Base-by-base conservation (phyloP, 2,797 vertebrate genomes). In the Spinus olivaceus region DNA sequence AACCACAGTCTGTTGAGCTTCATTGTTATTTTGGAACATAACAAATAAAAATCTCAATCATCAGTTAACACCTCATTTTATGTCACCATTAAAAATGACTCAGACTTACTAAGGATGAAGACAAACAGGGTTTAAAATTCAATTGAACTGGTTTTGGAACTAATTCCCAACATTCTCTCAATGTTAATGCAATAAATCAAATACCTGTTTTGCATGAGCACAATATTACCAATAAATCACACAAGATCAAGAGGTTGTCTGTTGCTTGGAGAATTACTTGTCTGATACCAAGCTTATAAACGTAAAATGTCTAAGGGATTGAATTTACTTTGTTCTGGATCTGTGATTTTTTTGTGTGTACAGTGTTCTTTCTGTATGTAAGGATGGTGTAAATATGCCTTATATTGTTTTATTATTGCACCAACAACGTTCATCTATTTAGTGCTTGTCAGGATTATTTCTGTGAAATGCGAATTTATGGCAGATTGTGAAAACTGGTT, bases 141-240 rank as follows among this genome's bases (percentile, higher is more conserved):
- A 65, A 59, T 65, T 71, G 83, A 81, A 94, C 93, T 95, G 93
- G 92, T 95, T 96, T 96, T 65, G 57, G 79, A 95, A 92, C 63
- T 90, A 94, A 96, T 94, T 95, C 93, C 90, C 82, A 96, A 90
- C 64, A 37, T 94, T 96, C 80, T 94, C 88, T 96, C 94, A 96
- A 94, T 98, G 97, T 98, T 97, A 97, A 97, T 87, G 95, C 97
- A 97, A 97, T 98, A 97, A 98, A 98, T 92, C 90, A 97, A 96
- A 97, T 97, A 96, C 95, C 97, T 97, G 81, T 97, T 97, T 97
- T 98, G 98, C 98, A 98, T 98, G 98, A 98, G 91, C 95, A 97
- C 95, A 97, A 94, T 95, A 92, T 97, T 97, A 96, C 96, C 97
- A 97, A 96, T 97, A 97, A 97, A 96, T 97, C 94, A 97, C 96